These are phyloP conservation scores for Lymantria dispar DNA, from an alignment of 2,888 invertebrate genomes.

Conservation along the genomic window DNA sequence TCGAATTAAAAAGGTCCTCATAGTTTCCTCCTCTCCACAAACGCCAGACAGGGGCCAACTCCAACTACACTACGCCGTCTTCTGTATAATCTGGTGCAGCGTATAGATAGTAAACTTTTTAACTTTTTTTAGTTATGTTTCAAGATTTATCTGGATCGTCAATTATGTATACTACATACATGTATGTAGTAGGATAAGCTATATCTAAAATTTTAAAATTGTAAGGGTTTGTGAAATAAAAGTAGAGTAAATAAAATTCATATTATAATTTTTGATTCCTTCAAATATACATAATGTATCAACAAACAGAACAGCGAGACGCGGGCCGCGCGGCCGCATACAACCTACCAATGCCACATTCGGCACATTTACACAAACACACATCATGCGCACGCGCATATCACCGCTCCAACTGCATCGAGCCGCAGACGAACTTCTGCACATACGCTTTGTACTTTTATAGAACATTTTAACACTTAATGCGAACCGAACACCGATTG, in stretches of 20 bases:
- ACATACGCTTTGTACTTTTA: slow-evolving; percentile 77
- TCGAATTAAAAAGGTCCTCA: too few relatives aligned
- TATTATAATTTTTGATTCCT: slow-evolving; percentile 83
- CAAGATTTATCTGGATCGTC: too few relatives aligned
- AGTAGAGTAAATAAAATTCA: slow-evolving; percentile 54
- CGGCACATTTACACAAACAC: slow-evolving; percentile 33
- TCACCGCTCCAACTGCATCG: slow-evolving; percentile 48
- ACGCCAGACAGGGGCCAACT: too few relatives aligned
- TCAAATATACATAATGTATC: slow-evolving; percentile 82
- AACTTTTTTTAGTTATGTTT: too few relatives aligned
- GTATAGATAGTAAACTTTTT: too few relatives aligned
- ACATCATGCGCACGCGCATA: slow-evolving; percentile 25
- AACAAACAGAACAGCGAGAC: slow-evolving; percentile 81
- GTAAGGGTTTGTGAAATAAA: slow-evolving; percentile 36
- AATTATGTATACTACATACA: too few relatives aligned
- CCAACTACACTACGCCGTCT: too few relatives aligned
- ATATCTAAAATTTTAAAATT: too few relatives aligned
- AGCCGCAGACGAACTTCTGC: slow-evolving; percentile 76
- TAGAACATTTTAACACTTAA: slow-evolving; percentile 36
- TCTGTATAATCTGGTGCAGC: too few relatives aligned
- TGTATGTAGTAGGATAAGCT: too few relatives aligned
- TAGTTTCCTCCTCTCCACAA: too few relatives aligned
- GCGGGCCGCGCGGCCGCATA: slow-evolving; percentile 54
- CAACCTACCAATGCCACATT: slow-evolving; percentile 1
- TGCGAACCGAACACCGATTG: slow-evolving; percentile 38